Percentiles rank a stretch among this genome's conserved stretches.
These are phyloP conservation scores for Falcaria lacertinaria DNA, from an alignment of 2,888 invertebrate species.

Conservation along the genomic window DNA sequence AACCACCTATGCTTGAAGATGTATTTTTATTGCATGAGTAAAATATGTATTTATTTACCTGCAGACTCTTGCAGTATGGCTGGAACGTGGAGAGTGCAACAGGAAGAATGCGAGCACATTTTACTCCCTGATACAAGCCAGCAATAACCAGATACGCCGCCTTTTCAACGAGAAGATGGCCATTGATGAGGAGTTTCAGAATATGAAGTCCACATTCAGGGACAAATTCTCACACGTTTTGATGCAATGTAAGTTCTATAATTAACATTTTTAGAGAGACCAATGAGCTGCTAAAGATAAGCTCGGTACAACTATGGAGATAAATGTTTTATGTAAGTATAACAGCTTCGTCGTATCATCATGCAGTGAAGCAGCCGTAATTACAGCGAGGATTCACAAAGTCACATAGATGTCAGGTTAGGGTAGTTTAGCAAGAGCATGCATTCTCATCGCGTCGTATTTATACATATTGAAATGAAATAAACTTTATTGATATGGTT, in stretches of 20 bases:
- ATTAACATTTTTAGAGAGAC: too few species aligned
- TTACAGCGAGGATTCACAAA: too few species aligned
- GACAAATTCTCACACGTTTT: constrained; percentile 91
- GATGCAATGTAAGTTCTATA: constrained; percentile 90
- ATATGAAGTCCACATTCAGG: constrained; percentile 87
- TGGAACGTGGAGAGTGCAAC: constrained; percentile 95
- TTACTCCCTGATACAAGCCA: constrained; percentile 95
- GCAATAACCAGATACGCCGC: constrained; percentile 94
- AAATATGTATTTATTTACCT: not conserved
- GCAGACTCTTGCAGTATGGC: constrained; percentile 90
- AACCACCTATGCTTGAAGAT: not conserved
- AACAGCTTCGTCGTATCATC: too few species aligned
- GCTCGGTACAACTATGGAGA: too few species aligned
- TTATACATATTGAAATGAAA: not conserved
- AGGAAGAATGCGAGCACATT: constrained; percentile 93
- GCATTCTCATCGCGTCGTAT: too few species aligned
- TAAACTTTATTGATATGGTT: not conserved
- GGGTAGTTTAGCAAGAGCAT: not conserved
- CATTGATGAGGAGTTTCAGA: constrained; percentile 91
- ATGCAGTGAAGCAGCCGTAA: too few species aligned
- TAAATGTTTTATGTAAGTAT: too few species aligned
- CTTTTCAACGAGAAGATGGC: constrained; percentile 90
- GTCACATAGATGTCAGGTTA: not conserved
- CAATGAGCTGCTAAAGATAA: too few species aligned
- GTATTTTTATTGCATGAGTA: not conserved